Evolutionary conservation across 37 sponge, comb jelly and placozoan species (phyloP), one percentile per base, ranked within the genome.

Genomic region (Oopsacas minuta): DNA sequence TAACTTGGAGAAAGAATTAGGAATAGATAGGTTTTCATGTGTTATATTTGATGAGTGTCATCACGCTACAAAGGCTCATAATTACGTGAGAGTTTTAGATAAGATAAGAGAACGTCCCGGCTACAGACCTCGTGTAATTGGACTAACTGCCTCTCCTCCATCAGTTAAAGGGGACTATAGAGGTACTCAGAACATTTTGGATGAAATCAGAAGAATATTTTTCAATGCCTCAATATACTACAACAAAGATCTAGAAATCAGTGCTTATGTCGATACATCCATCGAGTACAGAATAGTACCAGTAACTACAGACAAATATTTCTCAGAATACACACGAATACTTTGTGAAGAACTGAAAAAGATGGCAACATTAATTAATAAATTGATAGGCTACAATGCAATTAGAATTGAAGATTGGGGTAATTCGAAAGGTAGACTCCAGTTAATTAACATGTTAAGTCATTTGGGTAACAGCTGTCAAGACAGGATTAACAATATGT

Each of bases 111-210:
- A 61, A 5, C 7, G 75, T 25, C 5, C 20, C 22, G 75, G 30
- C 1, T 32, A 61, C 75, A 10, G 28, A 12, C 75, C 75, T 10
- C 75, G 75, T 25, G 75, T 61, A 3, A 34, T 61, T 12, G 75
- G 75, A 5, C 75, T 61, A 10, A 61, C 75, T n/a, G 75, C 75
- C 1, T 61, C 75, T 61, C 75, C 75, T 61, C 75, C 75, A 5
- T 61, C 75, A 32, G 75, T 61, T 10, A 61, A 61, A n/a, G 75
- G 75, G 28, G 75, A 61, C 75, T 25, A 32, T 20, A 5, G 5
- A 3, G 75, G 17, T 61, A n/a, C 75, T n/a, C 5, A 25, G 7
- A 10, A 25, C 1, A 3, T n/a, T 3, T 61, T 61, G 30, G 22
- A 25, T n/a, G 75, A 61, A 34, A 32, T 61, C 28, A 61, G 20